Base-by-base conservation (phyloP, 2,797 vertebrate species). In the Picus viridis region DNA sequence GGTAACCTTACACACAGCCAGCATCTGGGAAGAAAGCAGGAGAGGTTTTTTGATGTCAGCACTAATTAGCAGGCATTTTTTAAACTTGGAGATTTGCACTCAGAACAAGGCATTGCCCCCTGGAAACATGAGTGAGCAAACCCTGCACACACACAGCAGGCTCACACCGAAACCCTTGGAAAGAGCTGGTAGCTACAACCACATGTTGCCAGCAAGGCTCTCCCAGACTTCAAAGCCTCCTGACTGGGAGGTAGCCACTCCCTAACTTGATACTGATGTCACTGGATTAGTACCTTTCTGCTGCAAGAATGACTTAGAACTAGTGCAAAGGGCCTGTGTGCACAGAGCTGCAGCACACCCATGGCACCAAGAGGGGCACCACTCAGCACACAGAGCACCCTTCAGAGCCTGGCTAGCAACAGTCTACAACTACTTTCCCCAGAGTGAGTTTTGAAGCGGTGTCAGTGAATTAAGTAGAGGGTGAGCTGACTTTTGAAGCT, bases 1-100 rank as follows among this genome's bases (percentile, higher is more conserved):
- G 0, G 97, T 98, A 73, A 99, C 92, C 0, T 95, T 98, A 43
- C 98, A 98, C 76, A 98, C 81, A 91, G 98, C 97, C 64, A 98
- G 92, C 98, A 99, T 98, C 99, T 99, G 93, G 24, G 90, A 79
- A 90, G 62, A 91, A n/a, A 85, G 22, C n/a, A 49, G 74, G 30
- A 65, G n/a, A 83, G 61, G 32, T 58, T 89, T 64, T 59, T 43
- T 51, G 49, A 16, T 16, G 32, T 58, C 41, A 75, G 34, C 64
- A 49, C 43, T 72, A 3, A 75, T 71, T 51, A 47, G 10, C 59
- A 69, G 64, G 17, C 43, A 2, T 6, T 27, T 17, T 70, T 74
- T 59, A 12, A 39, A 24, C 62, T 16, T 30, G 12, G 45, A 59
- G 32, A 57, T 3, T 30, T 61, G 57, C 30, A 64, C 6, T 16